These are phyloP conservation scores for Gobiocypris rarus DNA, from an alignment of 2,113 vertebrate species.

Conservation along the genomic window DNA sequence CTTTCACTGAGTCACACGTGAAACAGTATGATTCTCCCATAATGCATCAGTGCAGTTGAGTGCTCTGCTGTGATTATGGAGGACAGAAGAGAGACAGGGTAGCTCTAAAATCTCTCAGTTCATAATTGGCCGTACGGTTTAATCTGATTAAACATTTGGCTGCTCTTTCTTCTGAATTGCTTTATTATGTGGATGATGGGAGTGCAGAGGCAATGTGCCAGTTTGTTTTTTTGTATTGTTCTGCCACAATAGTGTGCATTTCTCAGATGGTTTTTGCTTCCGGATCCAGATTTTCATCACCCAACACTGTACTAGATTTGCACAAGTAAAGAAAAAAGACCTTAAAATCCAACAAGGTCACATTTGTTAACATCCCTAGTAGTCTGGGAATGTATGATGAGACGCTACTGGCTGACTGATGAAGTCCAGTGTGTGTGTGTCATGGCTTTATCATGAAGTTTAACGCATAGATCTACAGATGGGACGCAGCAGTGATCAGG, in stretches of 20 bases:
- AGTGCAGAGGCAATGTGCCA: slow-evolving; percentile 36
- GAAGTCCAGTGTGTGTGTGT: too few species aligned
- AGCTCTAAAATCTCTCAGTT: slow-evolving; percentile 49
- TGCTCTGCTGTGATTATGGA: not conserved
- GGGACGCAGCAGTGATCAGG: too few species aligned
- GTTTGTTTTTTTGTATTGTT: not conserved
- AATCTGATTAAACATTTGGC: slow-evolving; percentile 77
- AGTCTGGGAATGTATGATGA: too few species aligned
- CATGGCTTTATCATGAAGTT: too few species aligned
- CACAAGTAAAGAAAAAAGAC: not conserved
- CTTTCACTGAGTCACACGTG: slow-evolving; percentile 3
- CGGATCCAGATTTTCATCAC: not conserved
- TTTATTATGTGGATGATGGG: slow-evolving; percentile 71
- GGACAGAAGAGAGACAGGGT: not conserved
- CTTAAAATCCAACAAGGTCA: too few species aligned
- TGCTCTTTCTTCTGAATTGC: slow-evolving; percentile 64
- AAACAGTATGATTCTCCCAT: not conserved
- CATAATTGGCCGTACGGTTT: slow-evolving; percentile 71
- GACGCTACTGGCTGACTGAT: too few species aligned
- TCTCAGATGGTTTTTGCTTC: not conserved
- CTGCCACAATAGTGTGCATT: not conserved
- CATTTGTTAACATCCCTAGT: too few species aligned
- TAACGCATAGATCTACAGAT: too few species aligned
- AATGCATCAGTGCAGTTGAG: not conserved
- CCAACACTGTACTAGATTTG: not conserved